Evolutionary conservation across 2,113 vertebrate species (phyloP), one percentile per base, ranked within the genome.

Genomic region (Melospiza melodia): DNA sequence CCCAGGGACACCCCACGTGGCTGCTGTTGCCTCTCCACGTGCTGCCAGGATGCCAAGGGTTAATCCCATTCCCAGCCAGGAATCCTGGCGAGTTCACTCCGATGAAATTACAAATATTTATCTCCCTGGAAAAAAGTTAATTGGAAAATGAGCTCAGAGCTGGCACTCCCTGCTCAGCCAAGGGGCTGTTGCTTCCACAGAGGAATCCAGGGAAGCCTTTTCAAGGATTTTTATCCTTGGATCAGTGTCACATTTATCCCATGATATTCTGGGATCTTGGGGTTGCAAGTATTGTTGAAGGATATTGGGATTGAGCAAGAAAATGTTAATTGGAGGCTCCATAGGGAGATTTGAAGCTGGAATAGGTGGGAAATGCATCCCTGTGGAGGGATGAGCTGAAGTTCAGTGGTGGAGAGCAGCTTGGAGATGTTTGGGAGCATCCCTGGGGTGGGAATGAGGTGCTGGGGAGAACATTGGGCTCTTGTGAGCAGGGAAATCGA

Each of bases 401-500:
- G 44, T 0, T 25, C 2, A 6, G 30, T 4, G 73, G 15, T 23
- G 27, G 11, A 62, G 78, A 49, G 8, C 39, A 41, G 33, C 41
- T 41, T 65, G 71, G 90, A 48, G 61, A 3, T 25, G 1, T 1
- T 25, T 39, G 43, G 57, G 39, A 59, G 3, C 7, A 3, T 80
- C 72, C 28, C 31, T 30, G 35, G 7, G 49, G 5, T 55, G 76
- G 33, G 84, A 27, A 15, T 0, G 3, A 28, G 65, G 30, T 19
- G 35, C 16, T 57, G 84, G 49, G 76, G 68, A 19, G 54, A 6
- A 71, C 30, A 1, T 25, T 25, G 46, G 41, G 41, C 14, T 71
- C 30, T 58, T 39, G 35, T 3, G 30, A 48, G 59, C 0, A 0
- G 39, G 23, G n/a, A 49, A 12, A 33, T 5, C 0, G 0, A 4